Evolutionary conservation across 2,888 invertebrate genomes (phyloP).

Genomic region (Marronus borbonicus): DNA sequence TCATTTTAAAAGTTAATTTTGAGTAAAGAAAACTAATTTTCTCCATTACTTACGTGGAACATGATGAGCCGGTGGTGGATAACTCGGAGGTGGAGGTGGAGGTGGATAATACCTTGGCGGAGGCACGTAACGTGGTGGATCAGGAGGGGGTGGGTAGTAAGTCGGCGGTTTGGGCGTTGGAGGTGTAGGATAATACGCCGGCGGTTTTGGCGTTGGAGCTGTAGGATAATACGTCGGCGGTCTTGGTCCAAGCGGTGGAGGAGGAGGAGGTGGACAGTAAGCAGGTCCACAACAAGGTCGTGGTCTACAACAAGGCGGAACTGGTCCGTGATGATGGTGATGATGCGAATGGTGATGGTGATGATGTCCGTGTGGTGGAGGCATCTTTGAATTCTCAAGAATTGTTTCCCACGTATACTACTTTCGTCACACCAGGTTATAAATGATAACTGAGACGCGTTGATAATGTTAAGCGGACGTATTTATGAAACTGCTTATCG

Average conservation of each 20-base stretch:
- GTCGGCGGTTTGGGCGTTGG: slow-evolving; percentile 7
- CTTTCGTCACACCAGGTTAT: background rate
- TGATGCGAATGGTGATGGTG: slow-evolving; percentile 1
- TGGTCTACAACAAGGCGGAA: background rate
- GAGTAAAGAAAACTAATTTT: background rate
- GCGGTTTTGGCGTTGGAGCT: background rate
- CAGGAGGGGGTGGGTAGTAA: background rate
- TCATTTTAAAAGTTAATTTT: background rate
- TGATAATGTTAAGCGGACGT: background rate
- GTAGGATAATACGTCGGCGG: background rate
- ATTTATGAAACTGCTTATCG: slow-evolving; percentile 14
- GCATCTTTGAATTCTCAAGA: background rate
- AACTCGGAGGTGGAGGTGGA: background rate
- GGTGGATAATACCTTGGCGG: background rate
- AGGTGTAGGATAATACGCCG: background rate
- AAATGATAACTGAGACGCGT: slow-evolving; percentile 4
- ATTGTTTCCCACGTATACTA: no score
- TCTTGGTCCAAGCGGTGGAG: background rate
- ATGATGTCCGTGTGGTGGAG: slow-evolving; percentile 1
- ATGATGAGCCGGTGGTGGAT: slow-evolving; percentile 4
- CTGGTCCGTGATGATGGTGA: slow-evolving; percentile 9
- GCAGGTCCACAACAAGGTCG: background rate
- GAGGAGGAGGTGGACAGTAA: slow-evolving; percentile 6
- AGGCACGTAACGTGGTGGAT: background rate
- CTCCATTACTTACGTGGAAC: background rate